phyloP scores from a whole-genome alignment of 1,140 invertebrate species.

The Frieseomelitta varia region DNA sequence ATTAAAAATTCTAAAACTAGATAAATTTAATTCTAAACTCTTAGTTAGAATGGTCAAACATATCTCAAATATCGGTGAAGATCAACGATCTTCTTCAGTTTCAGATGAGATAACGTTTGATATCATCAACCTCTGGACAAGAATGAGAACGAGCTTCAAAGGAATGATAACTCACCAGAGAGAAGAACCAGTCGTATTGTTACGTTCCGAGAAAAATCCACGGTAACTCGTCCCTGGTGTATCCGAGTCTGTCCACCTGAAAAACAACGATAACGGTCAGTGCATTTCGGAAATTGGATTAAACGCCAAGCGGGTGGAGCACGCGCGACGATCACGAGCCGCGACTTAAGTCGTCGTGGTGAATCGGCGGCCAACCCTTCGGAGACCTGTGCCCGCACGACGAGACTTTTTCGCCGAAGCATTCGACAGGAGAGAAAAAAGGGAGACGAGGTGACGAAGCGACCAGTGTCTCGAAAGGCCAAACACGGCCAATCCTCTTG shows the following conservation, averaged over 20 bases:
- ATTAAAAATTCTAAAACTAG: no score
- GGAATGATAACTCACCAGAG: no score
- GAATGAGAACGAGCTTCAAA: neutral
- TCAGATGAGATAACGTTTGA: no score
- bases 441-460: constrained; percentile 32
- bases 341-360: constrained; percentile 10
- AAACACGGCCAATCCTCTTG: constrained; percentile 35
- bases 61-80: no score
- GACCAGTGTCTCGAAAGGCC: constrained; percentile 31
- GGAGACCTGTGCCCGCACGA: neutral
- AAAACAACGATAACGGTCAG: constrained; percentile 29
- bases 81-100: no score
- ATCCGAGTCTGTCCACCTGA: neutral
- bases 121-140: neutral
- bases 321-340: constrained; percentile 18
- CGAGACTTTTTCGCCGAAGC: no score
- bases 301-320: neutral
- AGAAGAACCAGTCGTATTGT: neutral
- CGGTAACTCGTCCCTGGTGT: neutral
- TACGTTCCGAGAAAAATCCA: neutral
- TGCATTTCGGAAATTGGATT: constrained; percentile 53
- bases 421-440: neutral
- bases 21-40: no score
- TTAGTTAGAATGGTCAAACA: no score
- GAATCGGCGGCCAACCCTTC: neutral